Evolutionary conservation across 2,888 invertebrate genomes (phyloP).

Genomic region (Drosophila kanekoi): DNA sequence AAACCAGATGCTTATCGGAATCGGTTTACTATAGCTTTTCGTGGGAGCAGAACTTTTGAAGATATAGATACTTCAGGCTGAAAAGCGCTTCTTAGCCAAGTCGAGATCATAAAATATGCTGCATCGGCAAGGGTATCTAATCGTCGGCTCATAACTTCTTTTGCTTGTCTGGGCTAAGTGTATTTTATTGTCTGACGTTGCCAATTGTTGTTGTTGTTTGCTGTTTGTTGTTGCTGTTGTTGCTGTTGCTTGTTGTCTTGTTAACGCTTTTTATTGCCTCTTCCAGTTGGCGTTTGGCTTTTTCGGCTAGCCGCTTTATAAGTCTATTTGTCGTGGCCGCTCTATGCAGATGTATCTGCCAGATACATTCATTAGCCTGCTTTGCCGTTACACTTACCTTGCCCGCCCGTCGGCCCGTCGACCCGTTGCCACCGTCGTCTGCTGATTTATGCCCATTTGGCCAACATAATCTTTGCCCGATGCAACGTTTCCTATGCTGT

Average conservation of each 20-base stretch:
- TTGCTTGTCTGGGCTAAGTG: constrained; percentile 38
- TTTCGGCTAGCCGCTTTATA: constrained; percentile 59
- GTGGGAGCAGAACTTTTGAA: no score
- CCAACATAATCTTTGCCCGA: constrained; percentile 49
- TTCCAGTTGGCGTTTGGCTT: constrained; percentile 49
- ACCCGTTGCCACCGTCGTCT: background rate
- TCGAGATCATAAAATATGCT: no score
- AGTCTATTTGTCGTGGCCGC: constrained; percentile 75
- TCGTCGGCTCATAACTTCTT: background rate
- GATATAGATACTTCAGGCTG: no score
- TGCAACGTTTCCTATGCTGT: constrained; percentile 57
- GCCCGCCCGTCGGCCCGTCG: background rate
- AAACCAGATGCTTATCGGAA: no score
- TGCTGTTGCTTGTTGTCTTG: constrained; percentile 58
- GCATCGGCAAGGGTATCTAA: background rate
- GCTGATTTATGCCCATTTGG: constrained; percentile 67
- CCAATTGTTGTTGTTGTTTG: constrained; percentile 54
- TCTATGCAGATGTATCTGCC: constrained; percentile 73
- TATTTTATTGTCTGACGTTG: constrained; percentile 73
- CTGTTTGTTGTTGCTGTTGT: constrained; percentile 33
- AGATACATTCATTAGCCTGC: constrained; percentile 80
- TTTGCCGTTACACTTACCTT: constrained; percentile 52
- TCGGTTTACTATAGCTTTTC: no score
- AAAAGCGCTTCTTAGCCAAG: no score
- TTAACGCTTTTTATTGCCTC: constrained; percentile 77